Conservation (phyloP, 2,113 vertebrate species). For the Pelecanoides urinatrix region DNA sequence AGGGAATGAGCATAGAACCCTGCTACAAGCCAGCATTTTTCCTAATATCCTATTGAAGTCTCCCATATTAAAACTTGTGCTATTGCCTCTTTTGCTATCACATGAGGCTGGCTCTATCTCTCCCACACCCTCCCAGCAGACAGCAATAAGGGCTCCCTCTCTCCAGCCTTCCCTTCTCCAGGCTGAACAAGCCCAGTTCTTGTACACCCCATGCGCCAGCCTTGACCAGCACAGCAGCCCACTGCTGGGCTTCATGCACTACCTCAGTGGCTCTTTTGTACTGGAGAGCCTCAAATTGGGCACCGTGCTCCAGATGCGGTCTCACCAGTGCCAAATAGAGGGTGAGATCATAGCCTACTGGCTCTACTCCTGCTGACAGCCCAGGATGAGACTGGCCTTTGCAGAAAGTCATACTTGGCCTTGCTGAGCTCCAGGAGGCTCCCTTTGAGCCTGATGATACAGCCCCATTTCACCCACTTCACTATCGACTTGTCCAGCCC, state of each 20-base stretch:
- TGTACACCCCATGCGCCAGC: no score
- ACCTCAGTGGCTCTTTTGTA: not conserved
- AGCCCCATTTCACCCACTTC: not conserved
- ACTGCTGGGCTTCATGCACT: accelerated
- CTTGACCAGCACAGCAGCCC: no score
- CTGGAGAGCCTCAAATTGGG: not conserved
- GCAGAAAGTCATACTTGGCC: not conserved
- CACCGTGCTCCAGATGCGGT: not conserved
- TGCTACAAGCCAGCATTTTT: not conserved
- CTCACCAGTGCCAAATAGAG: not conserved
- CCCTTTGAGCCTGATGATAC: not conserved
- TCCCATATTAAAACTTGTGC: not conserved
- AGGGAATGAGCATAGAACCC: not conserved
- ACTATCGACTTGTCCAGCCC: not conserved
- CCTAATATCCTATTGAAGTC: not conserved
- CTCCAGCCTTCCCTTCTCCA: not conserved
- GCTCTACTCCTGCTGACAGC: not conserved
- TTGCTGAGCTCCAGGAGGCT: not conserved
- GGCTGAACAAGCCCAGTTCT: not conserved
- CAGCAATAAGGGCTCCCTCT: not conserved
- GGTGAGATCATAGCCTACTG: not conserved
- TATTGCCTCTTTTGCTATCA: not conserved
- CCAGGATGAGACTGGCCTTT: not conserved
- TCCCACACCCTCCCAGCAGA: not conserved
- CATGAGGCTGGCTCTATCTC: not conserved